Base-by-base conservation (phyloP, 2,888 invertebrate genomes). In the Brenthis daphne region DNA sequence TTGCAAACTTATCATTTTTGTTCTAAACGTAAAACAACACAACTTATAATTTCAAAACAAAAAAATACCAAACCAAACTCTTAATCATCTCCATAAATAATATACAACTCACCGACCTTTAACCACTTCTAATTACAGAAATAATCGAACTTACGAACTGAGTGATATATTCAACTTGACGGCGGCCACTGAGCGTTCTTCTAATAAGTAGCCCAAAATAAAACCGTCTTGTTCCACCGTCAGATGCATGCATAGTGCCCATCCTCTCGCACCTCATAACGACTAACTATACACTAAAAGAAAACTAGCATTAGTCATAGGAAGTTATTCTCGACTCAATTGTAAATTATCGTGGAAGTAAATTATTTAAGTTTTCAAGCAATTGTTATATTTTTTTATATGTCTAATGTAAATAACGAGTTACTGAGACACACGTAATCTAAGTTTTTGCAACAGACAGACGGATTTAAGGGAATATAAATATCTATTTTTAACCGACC, bases 151-250 rank as follows among this genome's bases (percentile, higher is more conserved):
- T 54, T 64, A 67, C 68, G 65, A 68, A 63, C 61, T 63, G 68
- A 71, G 67, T 77, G 74, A 77, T 77, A 75, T 77, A 77, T 77
- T 70, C 68, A 65, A 68, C 67, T 67, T 73, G 69, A 73, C 74
- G 74, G 77, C 76, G 75, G 77, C 70, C 73, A 71, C 65, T 68
- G 67, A 64, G 75, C 80, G 79, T 78, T 79, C 81, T 77, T 75
- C 71, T 79, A 79, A 83, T 83, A 82, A 83, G 84, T 82, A 85
- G 78, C 83, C 80, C 71, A 76, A 86, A 86, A 88, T 85, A 87
- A 82, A 83, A 73, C 65, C 72, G 74, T 82, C 83, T 77, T 77
- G 81, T 80, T 77, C 75, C 77, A 68, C 68, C 75, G 70, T 65
- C 61, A 65, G 68, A 70, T 70, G 71, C 76, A 75, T 69, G 70